Evolutionary conservation across 1,140 invertebrate genomes (phyloP).

Genomic region (Drosophila punjabiensis): DNA sequence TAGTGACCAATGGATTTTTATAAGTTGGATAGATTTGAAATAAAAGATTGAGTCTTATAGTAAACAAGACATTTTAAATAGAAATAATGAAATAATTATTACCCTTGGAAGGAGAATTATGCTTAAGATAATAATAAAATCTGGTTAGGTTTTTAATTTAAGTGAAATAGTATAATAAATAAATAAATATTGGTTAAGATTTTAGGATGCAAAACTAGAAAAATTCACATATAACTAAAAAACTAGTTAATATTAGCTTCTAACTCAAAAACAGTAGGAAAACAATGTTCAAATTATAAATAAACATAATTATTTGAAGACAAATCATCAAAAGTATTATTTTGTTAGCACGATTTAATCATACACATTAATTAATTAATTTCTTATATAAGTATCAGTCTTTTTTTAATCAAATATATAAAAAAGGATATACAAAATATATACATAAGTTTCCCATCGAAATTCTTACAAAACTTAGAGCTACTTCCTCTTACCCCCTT

Average conservation of each 20-base stretch:
- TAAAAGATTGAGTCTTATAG: neutral
- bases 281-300: neutral
- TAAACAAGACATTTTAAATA: neutral
- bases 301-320: neutral
- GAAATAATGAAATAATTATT: neutral
- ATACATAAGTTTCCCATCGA: neutral
- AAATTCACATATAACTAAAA: neutral
- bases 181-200: neutral
- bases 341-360: neutral
- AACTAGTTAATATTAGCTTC: no score
- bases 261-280: neutral
- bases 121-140: no score
- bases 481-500: neutral
- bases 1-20: neutral
- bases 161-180: neutral
- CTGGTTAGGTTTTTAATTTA: neutral
- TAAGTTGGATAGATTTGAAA: neutral
- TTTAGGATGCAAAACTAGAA: fast-evolving
- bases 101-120: neutral
- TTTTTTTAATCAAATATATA: neutral
- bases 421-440: neutral
- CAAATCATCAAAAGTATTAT: neutral
- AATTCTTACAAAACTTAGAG: neutral
- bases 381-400: neutral
- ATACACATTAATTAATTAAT: neutral